phyloP scores from a whole-genome alignment of 2,797 vertebrate species.

The Chiroxiphia lanceolata region DNA sequence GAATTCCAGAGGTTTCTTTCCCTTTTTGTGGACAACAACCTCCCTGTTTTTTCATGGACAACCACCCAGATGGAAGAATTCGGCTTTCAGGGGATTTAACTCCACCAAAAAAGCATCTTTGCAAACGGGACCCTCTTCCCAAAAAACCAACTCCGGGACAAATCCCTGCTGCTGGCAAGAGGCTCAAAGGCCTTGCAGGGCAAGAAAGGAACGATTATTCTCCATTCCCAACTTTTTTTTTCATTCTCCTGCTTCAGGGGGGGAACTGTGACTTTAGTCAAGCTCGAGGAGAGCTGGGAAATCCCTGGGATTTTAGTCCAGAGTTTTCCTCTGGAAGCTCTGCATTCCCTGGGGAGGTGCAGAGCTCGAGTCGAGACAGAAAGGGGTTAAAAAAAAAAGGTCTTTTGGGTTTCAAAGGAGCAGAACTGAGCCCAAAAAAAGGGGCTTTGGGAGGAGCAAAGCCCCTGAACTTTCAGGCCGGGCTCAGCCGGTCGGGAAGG shows the following conservation, averaged over 20 bases:
- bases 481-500: too few relatives aligned
- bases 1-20: too few relatives aligned
- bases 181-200: not conserved
- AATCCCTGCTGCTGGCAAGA: not conserved
- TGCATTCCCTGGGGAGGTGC: too few relatives aligned
- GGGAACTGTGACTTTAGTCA: not conserved
- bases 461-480: too few relatives aligned
- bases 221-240: not conserved
- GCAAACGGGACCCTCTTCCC: not conserved
- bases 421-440: not conserved
- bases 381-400: not conserved
- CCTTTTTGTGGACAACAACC: too few relatives aligned
- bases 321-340: too few relatives aligned
- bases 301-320: not conserved
- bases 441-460: too few relatives aligned
- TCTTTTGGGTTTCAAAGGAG: not conserved
- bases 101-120: not conserved
- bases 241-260: not conserved
- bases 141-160: not conserved
- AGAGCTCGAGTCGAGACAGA: not conserved
- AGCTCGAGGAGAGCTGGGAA: not conserved
- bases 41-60: too few relatives aligned
- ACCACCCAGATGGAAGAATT: too few relatives aligned
- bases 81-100: too few relatives aligned
- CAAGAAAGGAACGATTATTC: not conserved